Conservation (phyloP, 2,797 vertebrate genomes). For the Poecilia gillii region DNA sequence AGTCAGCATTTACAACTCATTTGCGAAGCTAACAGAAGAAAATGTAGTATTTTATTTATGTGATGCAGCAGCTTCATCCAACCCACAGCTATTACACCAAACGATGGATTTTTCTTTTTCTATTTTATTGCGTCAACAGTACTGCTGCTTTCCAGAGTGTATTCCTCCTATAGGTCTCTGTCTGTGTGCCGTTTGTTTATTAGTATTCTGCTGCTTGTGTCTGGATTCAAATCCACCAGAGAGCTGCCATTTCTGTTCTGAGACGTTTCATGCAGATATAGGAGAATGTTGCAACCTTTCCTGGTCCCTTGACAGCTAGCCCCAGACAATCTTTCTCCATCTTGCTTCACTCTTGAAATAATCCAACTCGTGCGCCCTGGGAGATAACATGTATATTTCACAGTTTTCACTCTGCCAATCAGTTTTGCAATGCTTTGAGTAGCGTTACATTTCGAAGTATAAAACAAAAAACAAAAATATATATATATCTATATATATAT, state of each 20-base stretch:
- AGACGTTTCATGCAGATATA: slow-evolving; percentile 63
- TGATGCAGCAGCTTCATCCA: background rate
- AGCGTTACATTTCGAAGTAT: slow-evolving; percentile 57
- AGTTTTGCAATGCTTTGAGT: slow-evolving; percentile 60
- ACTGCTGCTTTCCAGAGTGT: background rate
- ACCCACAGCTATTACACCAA: background rate
- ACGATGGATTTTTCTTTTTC: background rate
- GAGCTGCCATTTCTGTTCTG: slow-evolving; percentile 72
- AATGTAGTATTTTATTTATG: background rate
- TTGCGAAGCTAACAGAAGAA: background rate
- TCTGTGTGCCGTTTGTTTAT: slow-evolving; percentile 45
- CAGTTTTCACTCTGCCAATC: slow-evolving; percentile 53
- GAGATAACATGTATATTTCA: slow-evolving; percentile 71
- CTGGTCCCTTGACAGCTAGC: slow-evolving; percentile 65
- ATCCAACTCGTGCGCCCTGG: slow-evolving; percentile 59
- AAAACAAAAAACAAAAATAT: slow-evolving; percentile 54
- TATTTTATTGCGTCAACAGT: slow-evolving; percentile 3
- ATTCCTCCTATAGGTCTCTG: slow-evolving; percentile 2
- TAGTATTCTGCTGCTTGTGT: slow-evolving; percentile 49
- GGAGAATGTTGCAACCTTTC: slow-evolving; percentile 60
- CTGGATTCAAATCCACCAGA: slow-evolving; percentile 62
- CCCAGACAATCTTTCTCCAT: slow-evolving; percentile 69
- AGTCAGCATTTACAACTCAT: background rate
- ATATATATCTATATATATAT: background rate
- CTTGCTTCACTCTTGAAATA: slow-evolving; percentile 61